A percentile compares a stretch with the other conserved stretches of the same genome.
These are phyloP conservation scores for Hippolais icterina DNA, from an alignment of 2,113 vertebrate genomes.

Conservation along the genomic window DNA sequence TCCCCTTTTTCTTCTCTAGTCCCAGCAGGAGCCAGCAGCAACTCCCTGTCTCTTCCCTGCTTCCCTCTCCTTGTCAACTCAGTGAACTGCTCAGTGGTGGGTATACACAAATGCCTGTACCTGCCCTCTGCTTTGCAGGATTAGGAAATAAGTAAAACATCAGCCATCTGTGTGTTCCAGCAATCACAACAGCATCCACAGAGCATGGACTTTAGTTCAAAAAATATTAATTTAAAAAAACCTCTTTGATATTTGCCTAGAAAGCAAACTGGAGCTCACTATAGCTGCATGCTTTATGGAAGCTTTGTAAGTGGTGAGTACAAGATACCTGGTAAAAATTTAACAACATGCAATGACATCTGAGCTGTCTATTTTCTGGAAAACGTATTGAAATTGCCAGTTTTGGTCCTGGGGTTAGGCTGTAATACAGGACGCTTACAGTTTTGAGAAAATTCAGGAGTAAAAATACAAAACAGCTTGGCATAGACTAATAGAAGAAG, in stretches of 20 bases:
- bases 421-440: neutral
- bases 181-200: neutral
- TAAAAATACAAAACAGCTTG: neutral
- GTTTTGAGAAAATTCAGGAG: slow-evolving; percentile 21
- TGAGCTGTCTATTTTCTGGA: slow-evolving; percentile 3
- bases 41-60: neutral
- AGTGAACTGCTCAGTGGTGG: neutral
- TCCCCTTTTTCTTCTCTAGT: neutral
- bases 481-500: neutral
- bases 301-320: neutral
- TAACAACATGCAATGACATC: neutral
- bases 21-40: neutral
- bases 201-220: neutral
- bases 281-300: neutral
- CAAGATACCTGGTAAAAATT: slow-evolving; percentile 23
- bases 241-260: neutral
- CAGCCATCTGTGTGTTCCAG: neutral
- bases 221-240: neutral
- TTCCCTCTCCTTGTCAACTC: neutral
- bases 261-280: neutral
- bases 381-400: neutral
- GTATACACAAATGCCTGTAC: neutral
- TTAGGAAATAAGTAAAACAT: neutral
- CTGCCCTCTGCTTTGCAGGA: neutral
- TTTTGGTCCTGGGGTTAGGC: slow-evolving; percentile 6